A percentile compares a stretch with the other conserved stretches of the same genome.
phyloP scores from a whole-genome alignment of 2,888 invertebrate genomes.

The Chrysodeixis includens region DNA sequence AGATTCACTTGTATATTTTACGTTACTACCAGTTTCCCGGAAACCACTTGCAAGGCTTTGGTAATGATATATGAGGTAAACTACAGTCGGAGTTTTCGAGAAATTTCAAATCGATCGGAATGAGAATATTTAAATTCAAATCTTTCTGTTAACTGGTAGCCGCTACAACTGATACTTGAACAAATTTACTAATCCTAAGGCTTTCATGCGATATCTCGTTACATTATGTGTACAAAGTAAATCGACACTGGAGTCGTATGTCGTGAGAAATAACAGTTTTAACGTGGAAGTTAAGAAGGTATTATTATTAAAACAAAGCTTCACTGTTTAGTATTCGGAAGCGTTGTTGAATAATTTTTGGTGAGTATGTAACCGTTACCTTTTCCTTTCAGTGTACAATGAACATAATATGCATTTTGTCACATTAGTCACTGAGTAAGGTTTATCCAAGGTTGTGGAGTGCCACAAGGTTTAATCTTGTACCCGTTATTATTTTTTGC shows the following conservation, averaged over 20 bases:
- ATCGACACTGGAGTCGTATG: conserved; percentile 58
- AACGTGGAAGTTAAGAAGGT: conserved; percentile 54
- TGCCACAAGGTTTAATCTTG: conserved; percentile 21
- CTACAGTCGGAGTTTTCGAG: conserved; percentile 25
- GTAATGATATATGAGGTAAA: conserved; percentile 34
- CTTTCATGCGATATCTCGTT: conserved; percentile 33
- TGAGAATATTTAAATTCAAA: not conserved
- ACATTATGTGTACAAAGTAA: conserved; percentile 38
- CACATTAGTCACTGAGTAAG: conserved; percentile 22
- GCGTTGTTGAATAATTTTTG: conserved; percentile 34
- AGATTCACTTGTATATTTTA: conserved; percentile 49
- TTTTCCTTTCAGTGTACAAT: conserved; percentile 35
- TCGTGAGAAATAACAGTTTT: conserved; percentile 64
- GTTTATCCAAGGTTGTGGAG: conserved; percentile 21
- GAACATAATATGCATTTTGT: conserved; percentile 36
- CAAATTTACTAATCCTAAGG: not conserved
- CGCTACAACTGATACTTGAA: not conserved
- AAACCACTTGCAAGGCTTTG: conserved; percentile 44
- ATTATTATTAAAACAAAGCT: conserved; percentile 58
- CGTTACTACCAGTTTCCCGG: conserved; percentile 45
- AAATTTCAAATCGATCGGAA: not conserved
- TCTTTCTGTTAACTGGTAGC: not conserved
- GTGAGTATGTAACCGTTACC: conserved; percentile 29
- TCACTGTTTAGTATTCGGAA: conserved; percentile 47
- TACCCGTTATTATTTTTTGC: not conserved